A percentile compares a stretch with the other conserved stretches of the same genome.
Evolutionary conservation across 1,140 invertebrate species (phyloP).

Genomic region (Papilio polytes): DNA sequence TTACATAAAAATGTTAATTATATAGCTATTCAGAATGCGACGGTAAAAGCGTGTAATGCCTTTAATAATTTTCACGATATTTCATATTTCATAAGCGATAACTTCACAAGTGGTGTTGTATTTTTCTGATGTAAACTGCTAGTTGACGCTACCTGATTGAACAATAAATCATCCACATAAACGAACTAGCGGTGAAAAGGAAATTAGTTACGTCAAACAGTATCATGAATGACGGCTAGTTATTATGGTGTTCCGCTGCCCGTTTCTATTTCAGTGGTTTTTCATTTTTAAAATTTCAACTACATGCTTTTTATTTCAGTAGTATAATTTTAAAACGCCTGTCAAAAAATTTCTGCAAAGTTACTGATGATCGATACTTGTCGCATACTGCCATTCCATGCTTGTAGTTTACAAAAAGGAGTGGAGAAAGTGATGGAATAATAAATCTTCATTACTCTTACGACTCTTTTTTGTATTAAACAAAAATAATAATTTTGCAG

Average conservation of each 20-base stretch:
- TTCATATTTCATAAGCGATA: slow-evolving; percentile 15
- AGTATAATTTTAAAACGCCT: background rate
- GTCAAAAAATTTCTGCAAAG: background rate
- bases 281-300: slow-evolving; percentile 19
- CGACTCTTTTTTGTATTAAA: too few species aligned
- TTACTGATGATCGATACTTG: too few species aligned
- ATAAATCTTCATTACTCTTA: too few species aligned
- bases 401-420: too few species aligned
- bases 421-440: too few species aligned
- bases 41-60: background rate
- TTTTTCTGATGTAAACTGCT: slow-evolving; percentile 20
- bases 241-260: slow-evolving; percentile 10
- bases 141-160: slow-evolving; percentile 30
- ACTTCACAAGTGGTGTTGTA: slow-evolving; percentile 3
- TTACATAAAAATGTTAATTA: too few species aligned
- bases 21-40: too few species aligned
- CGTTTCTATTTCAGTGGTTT: slow-evolving; percentile 29
- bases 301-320: background rate
- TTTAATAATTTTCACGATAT: background rate
- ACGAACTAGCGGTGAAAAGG: slow-evolving; percentile 24
- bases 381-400: too few species aligned
- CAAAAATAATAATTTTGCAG: too few species aligned
- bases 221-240: slow-evolving; percentile 30
- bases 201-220: slow-evolving; percentile 40
- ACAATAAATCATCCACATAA: slow-evolving; percentile 40